phyloP scores from a whole-genome alignment of 2,888 invertebrate genomes.

The Hypselothyrea guttata region DNA sequence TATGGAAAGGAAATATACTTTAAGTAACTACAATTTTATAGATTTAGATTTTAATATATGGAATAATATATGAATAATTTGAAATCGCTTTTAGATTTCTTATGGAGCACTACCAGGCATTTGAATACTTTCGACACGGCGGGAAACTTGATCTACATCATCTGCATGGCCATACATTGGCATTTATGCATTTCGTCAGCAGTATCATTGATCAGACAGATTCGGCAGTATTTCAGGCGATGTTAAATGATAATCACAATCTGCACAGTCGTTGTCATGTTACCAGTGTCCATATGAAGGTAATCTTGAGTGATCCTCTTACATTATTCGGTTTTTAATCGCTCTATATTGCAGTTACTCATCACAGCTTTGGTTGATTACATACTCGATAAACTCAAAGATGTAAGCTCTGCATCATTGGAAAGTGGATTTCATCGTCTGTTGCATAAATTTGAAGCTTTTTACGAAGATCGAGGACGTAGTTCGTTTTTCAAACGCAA shows the following conservation, averaged over 20 bases:
- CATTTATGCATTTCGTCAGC: conserved; percentile 54
- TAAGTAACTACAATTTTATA: conserved; percentile 35
- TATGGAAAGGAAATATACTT: conserved; percentile 48
- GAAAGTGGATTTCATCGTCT: conserved; percentile 53
- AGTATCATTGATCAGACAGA: conserved; percentile 66
- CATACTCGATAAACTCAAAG: conserved; percentile 37
- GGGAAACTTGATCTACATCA: conserved; percentile 48
- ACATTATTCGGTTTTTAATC: too few species aligned
- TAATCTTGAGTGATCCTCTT: conserved; percentile 11
- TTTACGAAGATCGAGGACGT: not conserved
- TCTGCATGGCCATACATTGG: conserved; percentile 59
- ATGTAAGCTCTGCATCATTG: conserved; percentile 54
- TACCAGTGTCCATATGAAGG: conserved; percentile 37
- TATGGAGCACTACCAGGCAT: conserved; percentile 44
- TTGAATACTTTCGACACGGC: conserved; percentile 57
- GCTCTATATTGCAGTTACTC: conserved; percentile 29
- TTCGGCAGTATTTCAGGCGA: conserved; percentile 41
- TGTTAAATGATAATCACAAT: conserved; percentile 39
- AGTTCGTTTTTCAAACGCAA: conserved; percentile 3
- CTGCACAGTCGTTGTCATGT: conserved; percentile 38
- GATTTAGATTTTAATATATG: too few species aligned
- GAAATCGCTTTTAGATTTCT: conserved; percentile 70
- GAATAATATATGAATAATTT: too few species aligned
- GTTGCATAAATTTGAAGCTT: conserved; percentile 33
- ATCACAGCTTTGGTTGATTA: conserved; percentile 27